Evolutionary conservation across 2,113 vertebrate genomes (phyloP).

Genomic region (Condylura cristata): DNA sequence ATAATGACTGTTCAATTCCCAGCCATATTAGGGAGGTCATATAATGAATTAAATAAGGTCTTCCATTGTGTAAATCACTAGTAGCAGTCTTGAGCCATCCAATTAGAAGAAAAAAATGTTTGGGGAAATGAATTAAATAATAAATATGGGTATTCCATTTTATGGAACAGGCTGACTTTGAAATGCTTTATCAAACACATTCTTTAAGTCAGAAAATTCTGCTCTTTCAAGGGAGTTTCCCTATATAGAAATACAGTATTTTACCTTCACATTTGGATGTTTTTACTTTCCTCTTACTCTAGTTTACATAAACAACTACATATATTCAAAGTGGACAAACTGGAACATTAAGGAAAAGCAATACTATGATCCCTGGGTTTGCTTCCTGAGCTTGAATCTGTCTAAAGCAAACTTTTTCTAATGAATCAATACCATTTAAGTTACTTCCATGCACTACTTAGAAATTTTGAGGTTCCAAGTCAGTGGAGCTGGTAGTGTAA

Average conservation of each 20-base stretch:
- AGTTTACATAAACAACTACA: not conserved
- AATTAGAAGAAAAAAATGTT: not conserved
- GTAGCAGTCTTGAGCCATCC: not conserved
- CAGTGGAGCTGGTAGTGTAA: too few relatives aligned
- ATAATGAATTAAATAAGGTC: constrained; percentile 23
- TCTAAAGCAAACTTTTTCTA: not conserved
- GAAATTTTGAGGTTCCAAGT: too few relatives aligned
- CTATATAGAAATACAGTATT: not conserved
- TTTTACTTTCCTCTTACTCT: not conserved
- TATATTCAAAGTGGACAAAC: not conserved
- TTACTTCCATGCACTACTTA: not conserved
- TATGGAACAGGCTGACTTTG: not conserved
- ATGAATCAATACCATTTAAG: not conserved
- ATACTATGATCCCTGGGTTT: not conserved
- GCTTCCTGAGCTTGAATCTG: not conserved
- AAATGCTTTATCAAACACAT: constrained; percentile 22
- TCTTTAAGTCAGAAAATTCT: not conserved
- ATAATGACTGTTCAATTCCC: not conserved
- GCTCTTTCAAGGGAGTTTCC: not conserved
- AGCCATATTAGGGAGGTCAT: not conserved
- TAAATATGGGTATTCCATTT: not conserved
- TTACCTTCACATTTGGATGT: not conserved
- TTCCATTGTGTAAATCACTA: not conserved
- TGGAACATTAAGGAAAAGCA: not conserved
- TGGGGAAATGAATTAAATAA: constrained; percentile 36